Conservation (phyloP, 2,888 invertebrate genomes). For the Heliconius aoede region DNA sequence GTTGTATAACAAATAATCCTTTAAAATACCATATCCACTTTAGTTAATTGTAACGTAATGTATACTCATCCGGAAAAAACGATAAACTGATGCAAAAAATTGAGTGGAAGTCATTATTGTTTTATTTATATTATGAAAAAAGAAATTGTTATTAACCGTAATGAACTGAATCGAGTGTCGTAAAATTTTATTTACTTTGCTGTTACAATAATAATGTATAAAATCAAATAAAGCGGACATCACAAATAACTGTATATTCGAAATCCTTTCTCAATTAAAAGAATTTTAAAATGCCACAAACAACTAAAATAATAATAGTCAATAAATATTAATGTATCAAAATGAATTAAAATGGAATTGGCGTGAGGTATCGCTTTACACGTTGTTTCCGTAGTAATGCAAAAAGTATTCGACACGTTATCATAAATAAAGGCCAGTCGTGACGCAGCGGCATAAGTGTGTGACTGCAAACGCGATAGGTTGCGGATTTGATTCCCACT, state of each 20-base stretch:
- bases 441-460: too few relatives aligned
- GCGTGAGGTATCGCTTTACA: neutral
- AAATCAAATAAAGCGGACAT: conserved; percentile 38
- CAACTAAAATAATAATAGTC: conserved; percentile 5
- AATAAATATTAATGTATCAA: neutral
- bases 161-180: conserved; percentile 43
- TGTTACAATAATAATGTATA: conserved; percentile 42
- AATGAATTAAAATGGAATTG: neutral
- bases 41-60: conserved; percentile 22
- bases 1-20: conserved; percentile 2
- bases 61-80: conserved; percentile 22
- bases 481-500: too few relatives aligned
- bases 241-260: conserved; percentile 33
- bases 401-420: neutral
- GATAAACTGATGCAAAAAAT: conserved; percentile 36
- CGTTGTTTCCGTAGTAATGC: neutral
- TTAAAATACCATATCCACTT: conserved; percentile 16
- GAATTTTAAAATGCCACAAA: conserved; percentile 10
- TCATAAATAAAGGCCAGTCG: too few relatives aligned
- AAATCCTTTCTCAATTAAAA: conserved; percentile 34
- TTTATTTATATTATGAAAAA: conserved; percentile 40
- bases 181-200: conserved; percentile 42
- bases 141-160: conserved; percentile 43
- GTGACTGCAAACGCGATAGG: too few relatives aligned
- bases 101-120: conserved; percentile 34